A percentile compares a stretch with the other conserved stretches of the same genome.
These are phyloP conservation scores for Muricea muricata DNA, from an alignment of 92 coral and sea anemone species.

Conservation along the genomic window DNA sequence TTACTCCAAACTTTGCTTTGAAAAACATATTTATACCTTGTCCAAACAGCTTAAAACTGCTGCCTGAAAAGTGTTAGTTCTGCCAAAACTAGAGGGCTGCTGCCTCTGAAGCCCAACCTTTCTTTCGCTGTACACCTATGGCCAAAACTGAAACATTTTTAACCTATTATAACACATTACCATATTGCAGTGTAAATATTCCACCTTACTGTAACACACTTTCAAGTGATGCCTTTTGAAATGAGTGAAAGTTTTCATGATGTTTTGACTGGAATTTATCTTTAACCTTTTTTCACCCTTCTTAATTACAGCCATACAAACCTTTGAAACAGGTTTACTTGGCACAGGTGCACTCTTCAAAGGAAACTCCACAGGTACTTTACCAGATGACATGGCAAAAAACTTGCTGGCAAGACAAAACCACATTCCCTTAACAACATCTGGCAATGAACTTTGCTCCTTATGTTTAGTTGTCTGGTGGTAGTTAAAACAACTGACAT, in stretches of 20 bases:
- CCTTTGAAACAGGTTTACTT: neutral
- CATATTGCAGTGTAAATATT: too few species aligned
- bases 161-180: too few species aligned
- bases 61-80: too few species aligned
- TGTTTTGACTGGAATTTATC: neutral
- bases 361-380: neutral
- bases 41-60: too few species aligned
- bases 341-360: neutral
- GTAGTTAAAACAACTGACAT: neutral
- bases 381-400: neutral
- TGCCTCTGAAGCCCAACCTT: too few species aligned
- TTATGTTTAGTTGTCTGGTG: slow-evolving; percentile 18
- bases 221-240: neutral
- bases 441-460: neutral
- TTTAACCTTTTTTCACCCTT: slow-evolving; percentile 13
- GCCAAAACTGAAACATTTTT: too few species aligned
- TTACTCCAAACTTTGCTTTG: too few species aligned
- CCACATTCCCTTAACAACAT: slow-evolving; percentile 4
- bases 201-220: too few species aligned
- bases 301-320: neutral
- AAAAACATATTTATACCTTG: too few species aligned
- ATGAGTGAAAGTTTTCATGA: slow-evolving; percentile 1
- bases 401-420: neutral
- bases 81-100: too few species aligned
- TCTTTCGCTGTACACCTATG: too few species aligned